phyloP scores from a whole-genome alignment of 1,140 invertebrate species.

The Drosophila nebulosa region DNA sequence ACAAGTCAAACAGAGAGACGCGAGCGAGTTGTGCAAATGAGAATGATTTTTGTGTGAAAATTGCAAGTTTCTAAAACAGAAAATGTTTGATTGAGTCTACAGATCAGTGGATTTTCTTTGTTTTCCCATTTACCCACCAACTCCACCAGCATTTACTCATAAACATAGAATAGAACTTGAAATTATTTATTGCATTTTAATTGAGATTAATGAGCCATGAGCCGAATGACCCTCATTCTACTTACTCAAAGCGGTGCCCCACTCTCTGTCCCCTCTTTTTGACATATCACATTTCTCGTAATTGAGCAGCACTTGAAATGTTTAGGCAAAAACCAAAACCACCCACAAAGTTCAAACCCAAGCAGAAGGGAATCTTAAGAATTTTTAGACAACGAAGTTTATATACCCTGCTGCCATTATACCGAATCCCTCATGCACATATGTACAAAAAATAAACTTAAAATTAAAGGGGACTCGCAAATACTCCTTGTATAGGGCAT shows the following conservation, averaged over 20 bases:
- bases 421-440: no score
- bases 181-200: conserved; percentile 61
- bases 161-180: conserved; percentile 7
- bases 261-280: not conserved
- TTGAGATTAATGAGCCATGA: conserved; percentile 72
- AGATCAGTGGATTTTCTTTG: not conserved
- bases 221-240: conserved; percentile 34
- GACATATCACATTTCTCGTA: conserved; percentile 49
- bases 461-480: not conserved
- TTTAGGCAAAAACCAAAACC: conserved; percentile 19
- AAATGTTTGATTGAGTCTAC: not conserved
- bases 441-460: no score
- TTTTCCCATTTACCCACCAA: not conserved
- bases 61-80: not conserved
- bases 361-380: not conserved
- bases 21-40: not conserved
- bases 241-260: not conserved
- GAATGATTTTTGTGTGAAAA: not conserved
- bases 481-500: not conserved
- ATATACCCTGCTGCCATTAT: not conserved
- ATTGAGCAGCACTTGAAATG: conserved; percentile 60
- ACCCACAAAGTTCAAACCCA: conserved; percentile 27
- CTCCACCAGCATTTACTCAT: conserved; percentile 2
- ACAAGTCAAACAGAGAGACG: no score
- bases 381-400: not conserved